Evolutionary conservation across 2,888 invertebrate genomes (phyloP).

Genomic region (Chaetogeoica ovagalla): DNA sequence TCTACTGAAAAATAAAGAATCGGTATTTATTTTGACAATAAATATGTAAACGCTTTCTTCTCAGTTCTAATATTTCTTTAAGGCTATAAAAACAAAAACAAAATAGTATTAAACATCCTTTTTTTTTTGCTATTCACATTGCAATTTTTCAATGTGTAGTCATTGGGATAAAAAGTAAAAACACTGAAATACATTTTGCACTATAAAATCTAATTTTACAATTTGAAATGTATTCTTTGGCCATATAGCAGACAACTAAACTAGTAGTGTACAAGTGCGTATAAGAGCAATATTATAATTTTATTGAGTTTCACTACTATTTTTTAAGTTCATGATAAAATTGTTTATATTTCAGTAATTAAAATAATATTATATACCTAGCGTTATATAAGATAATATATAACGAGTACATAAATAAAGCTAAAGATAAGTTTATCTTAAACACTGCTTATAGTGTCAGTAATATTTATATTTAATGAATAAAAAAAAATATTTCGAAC

Average conservation of each 20-base stretch:
- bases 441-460: neutral
- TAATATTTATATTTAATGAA: neutral
- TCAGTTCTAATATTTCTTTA: no score
- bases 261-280: neutral
- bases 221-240: neutral
- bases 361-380: no score
- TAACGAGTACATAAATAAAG: no score
- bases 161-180: neutral
- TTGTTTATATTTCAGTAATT: neutral
- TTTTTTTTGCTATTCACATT: neutral
- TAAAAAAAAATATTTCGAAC: neutral
- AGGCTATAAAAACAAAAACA: no score
- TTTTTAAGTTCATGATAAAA: neutral
- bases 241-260: neutral
- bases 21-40: neutral
- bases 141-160: neutral
- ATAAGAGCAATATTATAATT: neutral
- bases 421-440: neutral
- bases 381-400: no score
- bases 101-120: no score
- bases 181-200: neutral
- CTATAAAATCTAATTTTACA: neutral
- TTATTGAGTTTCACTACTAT: neutral
- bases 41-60: neutral
- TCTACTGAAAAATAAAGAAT: neutral